These are phyloP conservation scores for Anisognathus igniventris DNA, from an alignment of 2,797 vertebrate genomes.

Conservation along the genomic window DNA sequence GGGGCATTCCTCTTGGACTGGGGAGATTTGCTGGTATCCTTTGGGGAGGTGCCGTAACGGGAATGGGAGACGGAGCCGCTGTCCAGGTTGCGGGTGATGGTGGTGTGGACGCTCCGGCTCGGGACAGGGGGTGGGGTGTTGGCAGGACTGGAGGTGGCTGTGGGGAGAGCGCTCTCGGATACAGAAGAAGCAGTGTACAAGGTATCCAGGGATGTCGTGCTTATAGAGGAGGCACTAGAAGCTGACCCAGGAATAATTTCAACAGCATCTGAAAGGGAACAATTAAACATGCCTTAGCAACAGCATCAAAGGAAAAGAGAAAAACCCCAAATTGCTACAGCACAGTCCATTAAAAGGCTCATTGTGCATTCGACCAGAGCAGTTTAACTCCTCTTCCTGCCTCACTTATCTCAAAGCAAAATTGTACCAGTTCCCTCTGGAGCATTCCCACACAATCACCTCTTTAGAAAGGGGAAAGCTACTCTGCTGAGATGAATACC, in stretches of 20 bases:
- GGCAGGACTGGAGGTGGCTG: slow-evolving; percentile 78
- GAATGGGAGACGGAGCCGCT: not conserved
- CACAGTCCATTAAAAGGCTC: slow-evolving; percentile 31
- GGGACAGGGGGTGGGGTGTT: slow-evolving; percentile 91
- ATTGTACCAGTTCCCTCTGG: slow-evolving; percentile 51
- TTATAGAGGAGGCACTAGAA: slow-evolving; percentile 82
- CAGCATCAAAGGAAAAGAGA: slow-evolving; percentile 45
- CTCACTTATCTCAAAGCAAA: slow-evolving; percentile 61
- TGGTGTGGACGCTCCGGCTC: slow-evolving; percentile 76
- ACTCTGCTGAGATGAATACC: slow-evolving; percentile 27
- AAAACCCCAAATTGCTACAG: not conserved
- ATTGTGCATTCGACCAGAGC: slow-evolving; percentile 45
- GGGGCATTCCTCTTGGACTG: slow-evolving; percentile 58
- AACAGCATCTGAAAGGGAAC: slow-evolving; percentile 49
- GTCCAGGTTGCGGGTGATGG: slow-evolving; percentile 69
- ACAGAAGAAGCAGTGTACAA: slow-evolving; percentile 82
- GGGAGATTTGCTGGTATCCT: slow-evolving; percentile 65
- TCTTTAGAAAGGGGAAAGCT: slow-evolving; percentile 41
- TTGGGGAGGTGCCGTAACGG: slow-evolving; percentile 69
- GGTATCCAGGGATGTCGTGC: slow-evolving; percentile 86
- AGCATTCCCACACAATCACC: slow-evolving; percentile 49
- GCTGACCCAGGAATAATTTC: slow-evolving; percentile 68
- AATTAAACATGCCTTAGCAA: slow-evolving; percentile 60
- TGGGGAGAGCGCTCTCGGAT: slow-evolving; percentile 80
- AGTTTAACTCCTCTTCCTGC: slow-evolving; percentile 63